These are phyloP conservation scores for Bergia sp. DNA, from an alignment of 92 coral and sea anemone genomes.

Conservation along the genomic window DNA sequence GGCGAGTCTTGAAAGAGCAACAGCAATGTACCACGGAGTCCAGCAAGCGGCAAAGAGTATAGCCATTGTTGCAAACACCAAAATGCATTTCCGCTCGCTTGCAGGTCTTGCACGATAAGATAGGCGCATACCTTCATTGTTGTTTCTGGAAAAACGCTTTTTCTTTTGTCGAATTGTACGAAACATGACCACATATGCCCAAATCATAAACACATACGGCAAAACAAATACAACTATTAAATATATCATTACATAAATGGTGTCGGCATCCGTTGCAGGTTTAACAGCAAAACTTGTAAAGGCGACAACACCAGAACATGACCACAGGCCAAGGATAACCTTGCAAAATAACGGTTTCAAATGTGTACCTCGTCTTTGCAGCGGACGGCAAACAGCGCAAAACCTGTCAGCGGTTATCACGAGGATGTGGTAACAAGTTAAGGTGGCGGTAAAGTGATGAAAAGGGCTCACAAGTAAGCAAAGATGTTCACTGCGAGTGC, in stretches of 20 bases:
- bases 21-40: constrained; percentile 53
- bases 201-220: constrained; percentile 56
- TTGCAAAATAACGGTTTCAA: constrained; percentile 15
- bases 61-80: constrained; percentile 60
- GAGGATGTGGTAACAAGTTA: constrained; percentile 49
- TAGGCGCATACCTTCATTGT: neutral
- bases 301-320: constrained; percentile 39
- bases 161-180: constrained; percentile 36
- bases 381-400: constrained; percentile 48
- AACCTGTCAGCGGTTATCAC: constrained; percentile 51
- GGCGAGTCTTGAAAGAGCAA: neutral
- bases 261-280: neutral
- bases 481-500: neutral
- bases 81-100: constrained; percentile 50
- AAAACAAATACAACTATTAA: constrained; percentile 37
- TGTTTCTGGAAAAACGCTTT: neutral
- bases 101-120: constrained; percentile 7
- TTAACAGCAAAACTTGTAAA: constrained; percentile 29
- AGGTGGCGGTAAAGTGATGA: constrained; percentile 46
- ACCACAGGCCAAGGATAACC: constrained; percentile 34
- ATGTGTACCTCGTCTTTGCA: constrained; percentile 19
- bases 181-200: constrained; percentile 53
- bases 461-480: constrained; percentile 33
- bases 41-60: constrained; percentile 53
- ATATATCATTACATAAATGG: constrained; percentile 18